These are phyloP conservation scores for Trematomus bernacchii DNA, from an alignment of 2,797 vertebrate genomes.

Conservation along the genomic window DNA sequence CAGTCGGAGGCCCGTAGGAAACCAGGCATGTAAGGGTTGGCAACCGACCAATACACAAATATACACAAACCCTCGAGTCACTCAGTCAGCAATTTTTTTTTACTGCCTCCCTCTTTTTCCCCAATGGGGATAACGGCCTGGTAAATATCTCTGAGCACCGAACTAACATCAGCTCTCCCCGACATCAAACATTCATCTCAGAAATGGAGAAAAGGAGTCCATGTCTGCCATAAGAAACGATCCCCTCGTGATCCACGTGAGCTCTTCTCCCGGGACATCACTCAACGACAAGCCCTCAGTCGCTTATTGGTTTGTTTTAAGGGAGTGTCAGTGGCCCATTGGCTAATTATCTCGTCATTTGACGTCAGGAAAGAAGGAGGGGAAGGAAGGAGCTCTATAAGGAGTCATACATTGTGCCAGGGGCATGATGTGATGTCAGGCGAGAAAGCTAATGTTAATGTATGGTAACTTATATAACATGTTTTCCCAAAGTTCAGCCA, in stretches of 20 bases:
- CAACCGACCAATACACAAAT: slow-evolving; percentile 57
- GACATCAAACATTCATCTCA: slow-evolving; percentile 30
- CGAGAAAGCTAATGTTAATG: slow-evolving; percentile 47
- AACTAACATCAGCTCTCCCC: slow-evolving; percentile 34
- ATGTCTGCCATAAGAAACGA: slow-evolving; percentile 21
- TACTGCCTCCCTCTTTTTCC: slow-evolving; percentile 8
- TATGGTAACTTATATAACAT: slow-evolving; percentile 52
- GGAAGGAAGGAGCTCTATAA: slow-evolving; percentile 64
- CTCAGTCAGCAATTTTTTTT: slow-evolving; percentile 19
- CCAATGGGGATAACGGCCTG: slow-evolving; percentile 31
- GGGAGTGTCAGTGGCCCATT: slow-evolving; percentile 49
- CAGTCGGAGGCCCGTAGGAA: slow-evolving; percentile 60
- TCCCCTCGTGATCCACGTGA: slow-evolving; percentile 26
- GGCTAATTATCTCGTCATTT: slow-evolving; percentile 50
- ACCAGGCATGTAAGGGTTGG: slow-evolving; percentile 66
- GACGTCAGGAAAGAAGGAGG: slow-evolving; percentile 51
- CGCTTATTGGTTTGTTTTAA: slow-evolving; percentile 59
- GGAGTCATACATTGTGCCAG: slow-evolving; percentile 49
- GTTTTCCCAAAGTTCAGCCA: slow-evolving; percentile 29
- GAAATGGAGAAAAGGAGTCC: slow-evolving; percentile 11
- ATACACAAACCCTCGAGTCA: slow-evolving; percentile 65
- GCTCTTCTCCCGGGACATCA: slow-evolving; percentile 37
- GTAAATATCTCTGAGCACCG: slow-evolving; percentile 48
- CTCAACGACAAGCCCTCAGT: slow-evolving; percentile 23
- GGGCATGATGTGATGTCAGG: slow-evolving; percentile 32